Evolutionary conservation across 2,797 vertebrate genomes (phyloP).

Genomic region (Silurus lanzhouensis): DNA sequence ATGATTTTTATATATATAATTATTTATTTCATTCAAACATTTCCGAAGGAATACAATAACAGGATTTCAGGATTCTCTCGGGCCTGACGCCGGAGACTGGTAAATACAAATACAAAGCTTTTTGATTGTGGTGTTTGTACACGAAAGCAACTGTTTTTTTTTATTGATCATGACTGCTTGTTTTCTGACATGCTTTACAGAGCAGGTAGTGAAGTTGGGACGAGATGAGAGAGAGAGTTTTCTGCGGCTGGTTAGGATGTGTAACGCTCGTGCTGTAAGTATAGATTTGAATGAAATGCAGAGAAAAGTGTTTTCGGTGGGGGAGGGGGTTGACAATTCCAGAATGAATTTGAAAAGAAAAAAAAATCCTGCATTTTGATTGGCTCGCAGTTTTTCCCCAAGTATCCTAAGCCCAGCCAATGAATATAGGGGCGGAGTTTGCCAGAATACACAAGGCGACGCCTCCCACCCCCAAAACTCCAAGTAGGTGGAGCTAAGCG

Average conservation of each 20-base stretch:
- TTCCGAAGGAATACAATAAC: conserved; percentile 66
- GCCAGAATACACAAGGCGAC: neutral
- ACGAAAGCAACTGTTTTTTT: conserved; percentile 63
- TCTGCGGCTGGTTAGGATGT: too few species aligned
- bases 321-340: too few species aligned
- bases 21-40: conserved; percentile 61
- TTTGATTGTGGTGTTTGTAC: conserved; percentile 40
- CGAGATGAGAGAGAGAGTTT: neutral
- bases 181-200: conserved; percentile 66
- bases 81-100: conserved; percentile 60
- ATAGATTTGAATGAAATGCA: neutral
- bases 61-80: conserved; percentile 53
- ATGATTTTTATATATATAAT: conserved; percentile 54
- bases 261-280: neutral
- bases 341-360: neutral
- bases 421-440: neutral
- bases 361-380: neutral
- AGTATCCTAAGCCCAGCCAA: neutral
- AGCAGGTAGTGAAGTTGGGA: neutral
- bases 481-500: conserved; percentile 23
- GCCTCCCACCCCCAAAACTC: neutral
- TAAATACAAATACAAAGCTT: conserved; percentile 50
- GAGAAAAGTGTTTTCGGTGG: too few species aligned
- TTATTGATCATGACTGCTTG: conserved; percentile 53
- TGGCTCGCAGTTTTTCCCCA: neutral